Base-by-base conservation (phyloP, 2,888 invertebrate genomes). In the Calliopum simillimum region DNA sequence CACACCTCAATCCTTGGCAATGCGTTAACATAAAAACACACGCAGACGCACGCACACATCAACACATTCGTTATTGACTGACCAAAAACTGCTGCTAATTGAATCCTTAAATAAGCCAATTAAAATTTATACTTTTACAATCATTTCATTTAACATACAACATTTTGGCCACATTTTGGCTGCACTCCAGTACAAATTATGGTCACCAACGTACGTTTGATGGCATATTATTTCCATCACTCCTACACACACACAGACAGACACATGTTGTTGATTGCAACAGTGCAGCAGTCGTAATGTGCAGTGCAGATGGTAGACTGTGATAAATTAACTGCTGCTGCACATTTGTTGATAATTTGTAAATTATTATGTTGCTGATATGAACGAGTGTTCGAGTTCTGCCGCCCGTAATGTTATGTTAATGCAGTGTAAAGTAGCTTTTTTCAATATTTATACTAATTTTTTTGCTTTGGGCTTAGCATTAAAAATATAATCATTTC, bases 251-350 rank as follows among this genome's bases (percentile, higher is more conserved):
- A 8, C 33, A 6, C 1, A n/a, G n/a, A n/a, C n/a, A n/a, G n/a
- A n/a, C 46, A 8, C 4, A 23, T 44, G 16, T 19, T 16, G n/a
- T 16, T 23, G 53, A 44, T 64, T 33, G 53, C n/a, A n/a, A 19
- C 53, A 53, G 13, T 2, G 44, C 41, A n/a, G 53, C 53, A 33
- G 65, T n/a, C n/a, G n/a, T n/a, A n/a, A n/a, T n/a, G n/a, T n/a
- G n/a, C n/a, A n/a, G n/a, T n/a, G 53, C 56, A 59, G 73, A 73
- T 73, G 71, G 46, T 56, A 71, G 71, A 73, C 71, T 69, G n/a
- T n/a, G 71, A 69, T 71, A 69, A 69, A 51, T 25, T 19, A 23
- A 23, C 51, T 47, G 62, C 6, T 43, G n/a, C 51, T 61, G 69
- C 61, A 69, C 49, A 56, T 68, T 44, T 63, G 55, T 68, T 68